Evolutionary conservation across 2,888 invertebrate genomes (phyloP).

Genomic region (Cremastobaeus sp.): DNA sequence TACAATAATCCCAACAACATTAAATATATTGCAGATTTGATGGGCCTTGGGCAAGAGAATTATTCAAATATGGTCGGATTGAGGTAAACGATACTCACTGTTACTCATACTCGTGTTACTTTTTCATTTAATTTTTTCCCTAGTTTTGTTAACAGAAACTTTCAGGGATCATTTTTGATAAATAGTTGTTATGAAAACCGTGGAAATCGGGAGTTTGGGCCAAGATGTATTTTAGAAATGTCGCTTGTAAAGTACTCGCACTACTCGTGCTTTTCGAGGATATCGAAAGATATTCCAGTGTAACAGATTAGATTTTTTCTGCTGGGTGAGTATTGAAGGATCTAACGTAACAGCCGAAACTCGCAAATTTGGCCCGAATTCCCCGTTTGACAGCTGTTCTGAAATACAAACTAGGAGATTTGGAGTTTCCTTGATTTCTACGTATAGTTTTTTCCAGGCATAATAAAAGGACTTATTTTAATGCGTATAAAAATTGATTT

Average conservation of each 20-base stretch:
- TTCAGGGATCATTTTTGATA: conserved; percentile 1
- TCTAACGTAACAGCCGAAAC: neutral
- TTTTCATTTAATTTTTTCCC: neutral
- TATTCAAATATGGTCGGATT: conserved; percentile 85
- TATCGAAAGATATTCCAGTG: no score
- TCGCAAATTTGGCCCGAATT: conserved; percentile 40
- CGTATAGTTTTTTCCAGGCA: conserved; percentile 35
- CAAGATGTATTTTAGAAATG: conserved; percentile 11
- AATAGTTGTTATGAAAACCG: no score
- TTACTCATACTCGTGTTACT: neutral
- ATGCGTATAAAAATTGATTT: conserved; percentile 21
- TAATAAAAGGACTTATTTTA: conserved; percentile 29
- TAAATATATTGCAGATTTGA: conserved; percentile 87
- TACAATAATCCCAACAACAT: conserved; percentile 94
- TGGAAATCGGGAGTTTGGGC: conserved; percentile 43
- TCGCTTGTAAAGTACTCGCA: no score
- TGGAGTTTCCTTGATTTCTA: conserved; percentile 10
- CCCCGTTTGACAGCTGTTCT: conserved; percentile 23
- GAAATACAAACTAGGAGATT: neutral
- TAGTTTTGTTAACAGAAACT: neutral
- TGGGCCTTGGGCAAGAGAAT: conserved; percentile 85
- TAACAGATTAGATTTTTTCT: no score
- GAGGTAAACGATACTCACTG: no score
- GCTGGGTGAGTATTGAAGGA: conserved; percentile 30
- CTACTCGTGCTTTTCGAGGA: no score